These are phyloP conservation scores for Euglossa dilemma DNA, from an alignment of 1,140 invertebrate species.

Conservation along the genomic window DNA sequence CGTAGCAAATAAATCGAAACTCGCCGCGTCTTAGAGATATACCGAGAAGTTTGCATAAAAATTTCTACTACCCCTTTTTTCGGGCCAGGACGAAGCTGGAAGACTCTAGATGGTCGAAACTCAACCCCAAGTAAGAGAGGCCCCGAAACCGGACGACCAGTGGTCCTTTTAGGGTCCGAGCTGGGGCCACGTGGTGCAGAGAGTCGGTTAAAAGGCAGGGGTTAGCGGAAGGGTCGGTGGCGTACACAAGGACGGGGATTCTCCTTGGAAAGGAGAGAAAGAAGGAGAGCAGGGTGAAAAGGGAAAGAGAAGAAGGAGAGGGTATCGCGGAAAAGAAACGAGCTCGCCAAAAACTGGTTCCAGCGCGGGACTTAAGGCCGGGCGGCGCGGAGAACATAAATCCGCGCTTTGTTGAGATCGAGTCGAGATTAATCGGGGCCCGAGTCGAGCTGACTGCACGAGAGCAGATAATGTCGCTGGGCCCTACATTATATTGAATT, in stretches of 20 bases:
- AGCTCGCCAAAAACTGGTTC: constrained; percentile 71
- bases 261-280: background rate
- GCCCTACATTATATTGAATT: constrained; percentile 73
- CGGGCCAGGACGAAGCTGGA: too few species aligned
- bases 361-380: constrained; percentile 22
- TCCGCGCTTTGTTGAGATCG: constrained; percentile 75
- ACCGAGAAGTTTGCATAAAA: too few species aligned
- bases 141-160: background rate
- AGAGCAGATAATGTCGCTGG: constrained; percentile 73
- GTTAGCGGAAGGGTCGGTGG: background rate
- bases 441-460: constrained; percentile 63
- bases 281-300: background rate
- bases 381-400: constrained; percentile 67
- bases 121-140: background rate
- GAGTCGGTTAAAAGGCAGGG: background rate
- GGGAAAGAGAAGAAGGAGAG: constrained; percentile 12
- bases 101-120: background rate
- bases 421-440: constrained; percentile 73
- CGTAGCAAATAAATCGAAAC: too few species aligned
- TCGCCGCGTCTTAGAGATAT: too few species aligned
- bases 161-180: background rate
- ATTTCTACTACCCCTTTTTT: too few species aligned
- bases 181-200: background rate
- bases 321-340: constrained; percentile 62
- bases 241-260: background rate